Evolutionary conservation across 2,113 vertebrate genomes (phyloP).

Genomic region (Nesoenas mayeri): DNA sequence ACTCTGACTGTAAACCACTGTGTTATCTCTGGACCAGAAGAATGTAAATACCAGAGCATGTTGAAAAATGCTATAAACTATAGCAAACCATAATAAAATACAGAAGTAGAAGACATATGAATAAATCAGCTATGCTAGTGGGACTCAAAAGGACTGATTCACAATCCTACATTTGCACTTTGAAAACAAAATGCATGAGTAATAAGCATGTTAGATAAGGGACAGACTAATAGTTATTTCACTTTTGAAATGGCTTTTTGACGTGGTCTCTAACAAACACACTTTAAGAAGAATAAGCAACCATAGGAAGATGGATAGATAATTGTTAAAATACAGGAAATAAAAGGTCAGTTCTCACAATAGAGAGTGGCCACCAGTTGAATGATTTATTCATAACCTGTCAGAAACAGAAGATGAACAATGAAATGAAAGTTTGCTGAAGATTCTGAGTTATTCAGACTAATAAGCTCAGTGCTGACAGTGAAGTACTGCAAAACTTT

Average conservation of each 20-base stretch:
- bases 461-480: neutral
- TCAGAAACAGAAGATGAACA: neutral
- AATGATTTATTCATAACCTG: neutral
- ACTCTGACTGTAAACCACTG: neutral
- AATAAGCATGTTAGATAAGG: neutral
- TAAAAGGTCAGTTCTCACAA: neutral
- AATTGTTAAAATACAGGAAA: neutral
- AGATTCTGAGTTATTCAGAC: neutral
- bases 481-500: neutral
- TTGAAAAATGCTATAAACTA: neutral
- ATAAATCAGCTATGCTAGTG: neutral
- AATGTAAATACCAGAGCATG: neutral
- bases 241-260: neutral
- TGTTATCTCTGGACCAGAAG: neutral
- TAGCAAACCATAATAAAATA: neutral
- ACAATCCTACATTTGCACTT: neutral
- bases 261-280: neutral
- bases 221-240: neutral
- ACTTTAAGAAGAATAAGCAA: neutral
- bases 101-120: neutral
- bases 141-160: neutral
- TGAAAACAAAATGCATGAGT: neutral
- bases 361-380: neutral
- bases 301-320: neutral
- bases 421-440: neutral